Evolutionary conservation across 2,888 invertebrate species (phyloP), one percentile per base, ranked within the genome.

Genomic region (Scaptomyza reducta): DNA sequence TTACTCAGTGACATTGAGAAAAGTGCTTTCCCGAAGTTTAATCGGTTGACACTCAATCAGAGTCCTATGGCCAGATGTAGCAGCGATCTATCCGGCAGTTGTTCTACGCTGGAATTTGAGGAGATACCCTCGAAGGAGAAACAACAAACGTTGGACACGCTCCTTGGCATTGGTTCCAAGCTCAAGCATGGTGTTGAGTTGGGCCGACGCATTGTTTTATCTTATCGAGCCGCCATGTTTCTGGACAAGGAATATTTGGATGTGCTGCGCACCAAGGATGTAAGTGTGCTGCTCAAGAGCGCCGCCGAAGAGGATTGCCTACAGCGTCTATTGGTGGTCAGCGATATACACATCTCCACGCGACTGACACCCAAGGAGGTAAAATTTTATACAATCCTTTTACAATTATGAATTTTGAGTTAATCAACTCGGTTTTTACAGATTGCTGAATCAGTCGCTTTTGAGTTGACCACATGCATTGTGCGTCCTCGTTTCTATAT

Each of bases 281-380:
- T 93, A 0, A 89, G 92, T 35, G 90, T 91, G 63, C 90, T 94
- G 62, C 85, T 95, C 13, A 92, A 93, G 74, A 93, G 93, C 59
- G 92, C 93, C 10, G 92, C 93, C 11, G 90, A 93, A 11, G 92
- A 92, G 44, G 92, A 93, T 77, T 93, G 93, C 63, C 89, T 92
- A 57, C 93, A 94, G 77, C 94, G 94, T 77, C 84, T 94, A 40
- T 92, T 94, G 70, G 93, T 94, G 1, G 93, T 94, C n/a, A 93
- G 92, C 70, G 94, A 94, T 84, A 93, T 94, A 65, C 92, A 94
- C 66, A 90, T 90, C 2, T 93, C 94, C 2, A 94, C 93, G 53
- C 92, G 93, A 57, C 93, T 94, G 91, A 92, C 91, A 1, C 92
- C 92, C 45, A 90, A 92, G 44, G 92, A 93, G 88, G 92, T 93